Conservation (phyloP, 2,797 vertebrate species). For the Clarias platycephalus region DNA sequence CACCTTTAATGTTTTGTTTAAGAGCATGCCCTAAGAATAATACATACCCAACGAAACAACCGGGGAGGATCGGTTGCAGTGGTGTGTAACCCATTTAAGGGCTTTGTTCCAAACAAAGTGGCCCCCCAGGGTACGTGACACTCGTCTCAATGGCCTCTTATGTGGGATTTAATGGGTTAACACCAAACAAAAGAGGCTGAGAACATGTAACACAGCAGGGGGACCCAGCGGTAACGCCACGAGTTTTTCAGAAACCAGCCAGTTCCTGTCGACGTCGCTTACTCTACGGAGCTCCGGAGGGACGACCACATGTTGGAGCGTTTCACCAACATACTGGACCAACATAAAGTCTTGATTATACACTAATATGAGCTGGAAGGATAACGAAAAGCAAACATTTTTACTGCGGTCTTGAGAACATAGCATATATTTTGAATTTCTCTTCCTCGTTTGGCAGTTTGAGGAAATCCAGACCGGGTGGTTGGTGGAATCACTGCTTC, state of each 20-base stretch:
- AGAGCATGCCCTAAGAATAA: conserved; percentile 25
- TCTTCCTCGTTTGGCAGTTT: not conserved
- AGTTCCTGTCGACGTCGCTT: conserved; percentile 66
- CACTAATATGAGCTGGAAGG: not conserved
- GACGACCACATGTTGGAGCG: conserved; percentile 29
- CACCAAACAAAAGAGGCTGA: conserved; percentile 76
- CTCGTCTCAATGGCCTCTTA: conserved; percentile 76
- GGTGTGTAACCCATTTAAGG: conserved; percentile 78
- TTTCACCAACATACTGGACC: conserved; percentile 9
- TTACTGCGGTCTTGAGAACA: conserved; percentile 3
- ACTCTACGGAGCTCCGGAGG: conserved; percentile 40
- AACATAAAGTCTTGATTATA: conserved; percentile 14
- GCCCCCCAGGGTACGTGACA: conserved; percentile 78
- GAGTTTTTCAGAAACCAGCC: conserved; percentile 69
- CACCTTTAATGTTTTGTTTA: conserved; percentile 46
- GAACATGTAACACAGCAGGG: conserved; percentile 79
- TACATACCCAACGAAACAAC: conserved; percentile 20
- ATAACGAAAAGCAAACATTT: conserved; percentile 29
- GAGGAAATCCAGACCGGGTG: too few relatives aligned
- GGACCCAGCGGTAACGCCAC: conserved; percentile 70
- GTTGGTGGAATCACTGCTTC: not conserved
- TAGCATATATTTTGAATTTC: not conserved
- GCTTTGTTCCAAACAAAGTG: conserved; percentile 79
- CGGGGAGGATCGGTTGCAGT: conserved; percentile 65
- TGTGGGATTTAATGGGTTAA: conserved; percentile 82